phyloP scores from a whole-genome alignment of 2,113 vertebrate species.

The Nibea coibor region DNA sequence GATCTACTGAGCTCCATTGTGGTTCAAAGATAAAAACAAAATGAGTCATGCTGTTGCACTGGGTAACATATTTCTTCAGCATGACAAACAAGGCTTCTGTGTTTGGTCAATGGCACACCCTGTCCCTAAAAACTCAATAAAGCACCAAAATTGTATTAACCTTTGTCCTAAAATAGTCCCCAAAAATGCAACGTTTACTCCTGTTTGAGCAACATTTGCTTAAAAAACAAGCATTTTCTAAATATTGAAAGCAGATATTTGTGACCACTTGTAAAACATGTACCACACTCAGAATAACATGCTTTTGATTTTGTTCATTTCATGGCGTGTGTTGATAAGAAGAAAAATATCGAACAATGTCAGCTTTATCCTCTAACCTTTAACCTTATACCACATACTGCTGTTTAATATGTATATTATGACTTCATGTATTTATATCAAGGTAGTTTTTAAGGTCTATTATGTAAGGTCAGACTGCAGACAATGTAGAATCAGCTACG shows the following conservation, averaged over 20 bases:
- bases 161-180: background rate
- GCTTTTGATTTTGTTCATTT: conserved; percentile 17
- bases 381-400: background rate
- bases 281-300: background rate
- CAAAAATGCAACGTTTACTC: background rate
- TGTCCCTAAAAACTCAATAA: background rate
- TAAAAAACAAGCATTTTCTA: background rate
- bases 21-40: background rate
- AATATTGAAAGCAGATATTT: background rate
- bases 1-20: background rate
- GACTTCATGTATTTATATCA: conserved; percentile 23
- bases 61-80: background rate
- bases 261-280: background rate
- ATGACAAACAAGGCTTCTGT: background rate
- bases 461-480: conserved; percentile 13
- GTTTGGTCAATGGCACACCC: background rate
- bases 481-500: conserved; percentile 15
- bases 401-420: conserved; percentile 19
- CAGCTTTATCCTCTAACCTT: conserved; percentile 17
- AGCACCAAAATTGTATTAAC: background rate
- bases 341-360: conserved; percentile 7
- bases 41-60: background rate
- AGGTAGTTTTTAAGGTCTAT: conserved; percentile 10
- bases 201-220: background rate
- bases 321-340: background rate